These are phyloP conservation scores for Apogon talboti DNA, from an alignment of 2,797 vertebrate species.

Conservation along the genomic window DNA sequence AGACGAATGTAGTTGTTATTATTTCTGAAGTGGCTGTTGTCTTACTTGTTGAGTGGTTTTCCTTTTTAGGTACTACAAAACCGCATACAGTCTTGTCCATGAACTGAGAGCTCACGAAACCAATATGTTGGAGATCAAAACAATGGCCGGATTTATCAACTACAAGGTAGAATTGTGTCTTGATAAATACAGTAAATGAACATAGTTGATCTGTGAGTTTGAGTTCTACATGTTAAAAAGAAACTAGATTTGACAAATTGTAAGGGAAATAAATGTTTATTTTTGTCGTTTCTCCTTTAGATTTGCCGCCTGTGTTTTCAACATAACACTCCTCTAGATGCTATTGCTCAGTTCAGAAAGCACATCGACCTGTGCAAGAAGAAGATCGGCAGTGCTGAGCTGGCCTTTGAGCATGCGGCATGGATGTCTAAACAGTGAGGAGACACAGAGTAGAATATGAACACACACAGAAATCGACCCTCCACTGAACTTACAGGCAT, in stretches of 20 bases:
- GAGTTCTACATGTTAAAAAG: too few relatives aligned
- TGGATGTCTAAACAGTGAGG: constrained; percentile 99
- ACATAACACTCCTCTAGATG: constrained; percentile 96
- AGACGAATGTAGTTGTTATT: too few relatives aligned
- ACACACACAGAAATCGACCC: too few relatives aligned
- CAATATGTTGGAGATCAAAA: constrained; percentile 98
- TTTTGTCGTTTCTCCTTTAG: constrained; percentile 68
- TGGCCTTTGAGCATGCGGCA: constrained; percentile 94
- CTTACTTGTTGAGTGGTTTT: not conserved
- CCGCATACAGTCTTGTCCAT: constrained; percentile 94
- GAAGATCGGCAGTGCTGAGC: constrained; percentile 94
- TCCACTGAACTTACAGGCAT: too few relatives aligned
- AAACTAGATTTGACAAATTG: too few relatives aligned
- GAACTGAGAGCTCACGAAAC: constrained; percentile 97
- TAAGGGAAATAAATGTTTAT: constrained; percentile 38
- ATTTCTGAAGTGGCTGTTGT: not conserved
- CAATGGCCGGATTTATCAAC: constrained; percentile 98
- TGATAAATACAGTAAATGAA: too few relatives aligned
- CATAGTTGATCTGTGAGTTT: too few relatives aligned
- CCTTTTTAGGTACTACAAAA: constrained; percentile 90
- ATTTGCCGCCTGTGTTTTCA: constrained; percentile 98
- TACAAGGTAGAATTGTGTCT: constrained; percentile 89
- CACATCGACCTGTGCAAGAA: constrained; percentile 98
- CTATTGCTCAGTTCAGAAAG: constrained; percentile 97
- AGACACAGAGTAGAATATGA: not conserved